phyloP scores from a whole-genome alignment of 2,888 invertebrate species.

The Cotesia congregata region DNA sequence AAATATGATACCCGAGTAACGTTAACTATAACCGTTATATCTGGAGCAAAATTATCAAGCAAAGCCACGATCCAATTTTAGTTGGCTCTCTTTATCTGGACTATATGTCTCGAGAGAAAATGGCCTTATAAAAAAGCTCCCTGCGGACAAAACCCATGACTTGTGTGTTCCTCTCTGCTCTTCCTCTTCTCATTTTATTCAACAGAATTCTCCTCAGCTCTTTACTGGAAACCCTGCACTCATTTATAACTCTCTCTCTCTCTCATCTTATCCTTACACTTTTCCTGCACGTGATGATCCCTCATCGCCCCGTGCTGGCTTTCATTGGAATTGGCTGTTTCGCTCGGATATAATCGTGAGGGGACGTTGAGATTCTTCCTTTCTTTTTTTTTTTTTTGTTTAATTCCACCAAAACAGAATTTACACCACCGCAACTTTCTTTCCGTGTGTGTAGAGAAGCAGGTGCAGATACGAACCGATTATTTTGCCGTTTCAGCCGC shows the following conservation, averaged over 20 bases:
- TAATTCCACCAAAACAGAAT: not conserved
- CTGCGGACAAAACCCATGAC: constrained; percentile 1
- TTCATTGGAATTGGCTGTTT: constrained; percentile 30
- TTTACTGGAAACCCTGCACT: not conserved
- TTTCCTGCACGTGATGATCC: constrained; percentile 19
- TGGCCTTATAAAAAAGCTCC: not conserved
- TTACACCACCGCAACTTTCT: not conserved
- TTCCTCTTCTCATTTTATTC: not conserved
- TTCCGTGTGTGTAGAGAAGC: not conserved
- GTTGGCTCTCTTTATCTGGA: not conserved
- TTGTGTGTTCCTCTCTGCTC: not conserved
- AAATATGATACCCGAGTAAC: not conserved
- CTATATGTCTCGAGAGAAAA: not conserved
- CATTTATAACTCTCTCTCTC: constrained; percentile 12
- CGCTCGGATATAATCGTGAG: constrained; percentile 26
- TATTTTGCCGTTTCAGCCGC: constrained; percentile 45
- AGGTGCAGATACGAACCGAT: constrained; percentile 44
- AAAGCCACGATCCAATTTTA: not conserved
- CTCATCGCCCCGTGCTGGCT: constrained; percentile 5
- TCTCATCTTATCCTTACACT: not conserved
- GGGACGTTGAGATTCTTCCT: not conserved
- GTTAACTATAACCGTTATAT: not conserved
- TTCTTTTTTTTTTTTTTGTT: not conserved
- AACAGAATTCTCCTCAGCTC: not conserved
- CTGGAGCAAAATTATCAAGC: not conserved